Conservation (phyloP, 2,797 vertebrate species). For the Scleropages formosus region DNA sequence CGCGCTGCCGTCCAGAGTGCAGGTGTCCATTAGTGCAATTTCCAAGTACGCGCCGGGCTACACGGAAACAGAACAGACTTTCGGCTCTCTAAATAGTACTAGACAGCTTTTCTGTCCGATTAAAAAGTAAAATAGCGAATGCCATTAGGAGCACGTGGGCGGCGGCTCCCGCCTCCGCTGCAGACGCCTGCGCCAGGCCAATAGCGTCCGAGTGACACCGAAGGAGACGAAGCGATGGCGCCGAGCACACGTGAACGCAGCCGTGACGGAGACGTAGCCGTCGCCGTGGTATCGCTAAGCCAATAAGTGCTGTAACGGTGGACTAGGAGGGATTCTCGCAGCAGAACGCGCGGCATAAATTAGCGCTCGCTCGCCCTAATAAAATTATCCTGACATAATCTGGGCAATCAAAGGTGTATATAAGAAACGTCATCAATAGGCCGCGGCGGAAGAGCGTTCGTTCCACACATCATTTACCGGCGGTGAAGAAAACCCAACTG, state of each 20-base stretch:
- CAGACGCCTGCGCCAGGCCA: too few relatives aligned
- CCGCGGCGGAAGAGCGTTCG: too few relatives aligned
- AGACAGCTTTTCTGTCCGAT: background rate
- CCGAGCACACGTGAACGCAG: background rate
- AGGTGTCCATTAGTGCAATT: conserved; percentile 21
- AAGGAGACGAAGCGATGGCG: background rate
- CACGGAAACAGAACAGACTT: conserved; percentile 18
- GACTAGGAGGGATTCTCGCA: background rate
- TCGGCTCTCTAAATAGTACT: conserved; percentile 13
- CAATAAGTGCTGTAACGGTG: background rate
- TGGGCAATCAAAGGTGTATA: background rate
- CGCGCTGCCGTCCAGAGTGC: background rate
- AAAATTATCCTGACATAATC: background rate
- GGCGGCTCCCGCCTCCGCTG: too few relatives aligned
- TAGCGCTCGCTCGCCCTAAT: background rate
- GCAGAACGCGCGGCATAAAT: background rate
- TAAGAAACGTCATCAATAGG: background rate
- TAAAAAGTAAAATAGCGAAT: background rate
- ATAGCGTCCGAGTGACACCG: background rate
- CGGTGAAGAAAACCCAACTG: background rate
- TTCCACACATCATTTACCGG: background rate
- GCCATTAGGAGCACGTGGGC: background rate
- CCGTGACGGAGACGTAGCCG: background rate
- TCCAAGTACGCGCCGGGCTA: background rate
- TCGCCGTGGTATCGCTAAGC: background rate